phyloP scores from a whole-genome alignment of 2,888 invertebrate genomes.

The Plagodis dolabraria region DNA sequence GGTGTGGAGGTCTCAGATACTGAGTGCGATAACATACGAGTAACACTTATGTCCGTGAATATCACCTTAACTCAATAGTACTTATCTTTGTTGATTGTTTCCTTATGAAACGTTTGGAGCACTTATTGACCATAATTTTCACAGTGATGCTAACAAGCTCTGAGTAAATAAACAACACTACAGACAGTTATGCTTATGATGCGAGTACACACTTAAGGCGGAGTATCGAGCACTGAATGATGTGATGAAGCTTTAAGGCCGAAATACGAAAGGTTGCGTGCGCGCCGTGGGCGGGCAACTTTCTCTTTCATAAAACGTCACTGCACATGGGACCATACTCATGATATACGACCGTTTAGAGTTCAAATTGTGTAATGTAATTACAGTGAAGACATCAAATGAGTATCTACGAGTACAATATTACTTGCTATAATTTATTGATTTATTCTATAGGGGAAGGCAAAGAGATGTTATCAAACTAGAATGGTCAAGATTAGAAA shows the following conservation, averaged over 20 bases:
- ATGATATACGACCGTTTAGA: constrained; percentile 24
- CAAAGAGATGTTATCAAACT: no score
- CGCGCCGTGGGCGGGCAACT: constrained; percentile 72
- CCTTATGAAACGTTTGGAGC: constrained; percentile 33
- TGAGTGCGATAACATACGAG: constrained; percentile 7
- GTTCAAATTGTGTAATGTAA: not conserved
- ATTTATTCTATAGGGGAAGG: no score
- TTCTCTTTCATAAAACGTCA: constrained; percentile 63
- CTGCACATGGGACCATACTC: constrained; percentile 32
- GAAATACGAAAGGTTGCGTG: constrained; percentile 47
- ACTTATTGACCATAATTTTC: constrained; percentile 43
- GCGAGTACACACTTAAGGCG: constrained; percentile 34
- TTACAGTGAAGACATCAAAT: not conserved
- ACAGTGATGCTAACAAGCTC: constrained; percentile 36
- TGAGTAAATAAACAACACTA: constrained; percentile 32
- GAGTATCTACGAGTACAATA: not conserved
- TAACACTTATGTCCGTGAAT: constrained; percentile 21
- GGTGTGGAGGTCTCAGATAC: constrained; percentile 7
- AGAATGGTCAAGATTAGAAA: no score
- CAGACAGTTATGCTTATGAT: constrained; percentile 11
- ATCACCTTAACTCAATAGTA: constrained; percentile 31
- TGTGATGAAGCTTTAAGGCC: constrained; percentile 40
- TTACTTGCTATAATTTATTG: not conserved
- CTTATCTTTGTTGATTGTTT: constrained; percentile 41
- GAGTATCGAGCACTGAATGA: constrained; percentile 37